Evolutionary conservation across 2,113 vertebrate genomes (phyloP).

Genomic region (Oriolus oriolus): DNA sequence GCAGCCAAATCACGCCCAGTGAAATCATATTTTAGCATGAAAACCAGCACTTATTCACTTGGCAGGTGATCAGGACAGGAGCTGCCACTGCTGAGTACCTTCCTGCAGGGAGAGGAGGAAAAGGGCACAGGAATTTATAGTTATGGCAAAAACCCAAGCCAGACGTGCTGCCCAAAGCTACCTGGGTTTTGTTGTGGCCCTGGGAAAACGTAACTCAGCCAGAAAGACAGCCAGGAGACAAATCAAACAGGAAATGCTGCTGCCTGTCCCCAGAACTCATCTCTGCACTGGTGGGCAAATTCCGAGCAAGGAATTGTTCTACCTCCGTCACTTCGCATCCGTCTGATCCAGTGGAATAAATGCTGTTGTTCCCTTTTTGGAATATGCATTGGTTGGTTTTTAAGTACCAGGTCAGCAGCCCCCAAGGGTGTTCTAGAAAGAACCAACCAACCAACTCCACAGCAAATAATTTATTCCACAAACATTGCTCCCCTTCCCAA

Average conservation of each 20-base stretch:
- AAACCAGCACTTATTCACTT: background rate
- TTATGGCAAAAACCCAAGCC: background rate
- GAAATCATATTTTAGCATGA: background rate
- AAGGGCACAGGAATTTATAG: background rate
- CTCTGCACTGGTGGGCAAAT: background rate
- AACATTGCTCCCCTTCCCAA: background rate
- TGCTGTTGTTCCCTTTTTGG: background rate
- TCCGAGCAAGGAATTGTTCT: background rate
- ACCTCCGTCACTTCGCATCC: background rate
- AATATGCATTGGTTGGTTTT: constrained; percentile 31
- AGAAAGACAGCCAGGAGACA: background rate
- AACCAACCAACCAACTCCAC: background rate
- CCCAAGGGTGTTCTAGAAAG: background rate
- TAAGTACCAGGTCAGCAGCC: background rate
- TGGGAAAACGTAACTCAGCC: background rate
- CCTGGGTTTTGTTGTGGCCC: background rate
- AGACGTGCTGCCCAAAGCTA: background rate
- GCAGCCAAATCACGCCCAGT: background rate
- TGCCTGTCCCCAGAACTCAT: background rate
- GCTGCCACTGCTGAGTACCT: background rate
- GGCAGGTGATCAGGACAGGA: background rate
- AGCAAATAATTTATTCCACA: constrained; percentile 32
- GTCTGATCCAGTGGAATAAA: background rate
- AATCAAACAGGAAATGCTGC: background rate
- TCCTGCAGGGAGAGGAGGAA: background rate